Evolutionary conservation across 2,888 invertebrate genomes (phyloP).

Genomic region (Agrilus mali): DNA sequence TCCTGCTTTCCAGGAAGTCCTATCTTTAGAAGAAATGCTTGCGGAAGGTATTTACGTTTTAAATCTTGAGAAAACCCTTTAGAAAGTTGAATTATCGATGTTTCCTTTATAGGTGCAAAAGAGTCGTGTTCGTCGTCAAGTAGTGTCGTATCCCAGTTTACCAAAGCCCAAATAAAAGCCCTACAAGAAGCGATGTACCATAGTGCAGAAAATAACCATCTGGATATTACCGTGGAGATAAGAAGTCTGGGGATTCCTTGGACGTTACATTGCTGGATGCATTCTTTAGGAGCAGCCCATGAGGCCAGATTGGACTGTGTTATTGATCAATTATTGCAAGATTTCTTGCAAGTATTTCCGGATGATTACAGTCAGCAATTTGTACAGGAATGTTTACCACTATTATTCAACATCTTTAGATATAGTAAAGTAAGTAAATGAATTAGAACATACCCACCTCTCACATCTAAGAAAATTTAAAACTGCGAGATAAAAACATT

Average conservation of each 20-base stretch:
- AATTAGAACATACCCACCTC: too few species aligned
- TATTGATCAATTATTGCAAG: slow-evolving; percentile 78
- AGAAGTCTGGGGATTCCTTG: slow-evolving; percentile 78
- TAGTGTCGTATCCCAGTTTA: slow-evolving; percentile 41
- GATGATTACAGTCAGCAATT: slow-evolving; percentile 83
- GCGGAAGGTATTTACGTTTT: slow-evolving; percentile 56
- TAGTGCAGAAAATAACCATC: slow-evolving; percentile 80
- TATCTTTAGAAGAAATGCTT: slow-evolving; percentile 80
- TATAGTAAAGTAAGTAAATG: slow-evolving; percentile 69
- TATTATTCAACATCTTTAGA: slow-evolving; percentile 79
- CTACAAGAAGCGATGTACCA: slow-evolving; percentile 91
- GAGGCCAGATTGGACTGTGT: slow-evolving; percentile 72
- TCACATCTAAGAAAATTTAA: too few species aligned
- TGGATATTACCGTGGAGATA: slow-evolving; percentile 81
- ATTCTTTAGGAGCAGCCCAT: slow-evolving; percentile 76
- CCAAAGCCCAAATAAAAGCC: slow-evolving; percentile 71
- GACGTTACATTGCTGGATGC: slow-evolving; percentile 89
- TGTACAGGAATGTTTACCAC: slow-evolving; percentile 78
- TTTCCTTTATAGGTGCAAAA: slow-evolving; percentile 16
- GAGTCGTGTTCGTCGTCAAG: slow-evolving; percentile 17
- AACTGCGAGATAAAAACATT: slow-evolving; percentile 6
- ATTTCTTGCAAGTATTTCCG: slow-evolving; percentile 81
- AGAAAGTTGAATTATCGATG: slow-evolving; percentile 13
- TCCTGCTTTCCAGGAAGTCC: slow-evolving; percentile 55
- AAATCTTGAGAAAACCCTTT: slow-evolving; percentile 16